These are phyloP conservation scores for Acronicta alni DNA, from an alignment of 2,888 invertebrate genomes.

Conservation along the genomic window DNA sequence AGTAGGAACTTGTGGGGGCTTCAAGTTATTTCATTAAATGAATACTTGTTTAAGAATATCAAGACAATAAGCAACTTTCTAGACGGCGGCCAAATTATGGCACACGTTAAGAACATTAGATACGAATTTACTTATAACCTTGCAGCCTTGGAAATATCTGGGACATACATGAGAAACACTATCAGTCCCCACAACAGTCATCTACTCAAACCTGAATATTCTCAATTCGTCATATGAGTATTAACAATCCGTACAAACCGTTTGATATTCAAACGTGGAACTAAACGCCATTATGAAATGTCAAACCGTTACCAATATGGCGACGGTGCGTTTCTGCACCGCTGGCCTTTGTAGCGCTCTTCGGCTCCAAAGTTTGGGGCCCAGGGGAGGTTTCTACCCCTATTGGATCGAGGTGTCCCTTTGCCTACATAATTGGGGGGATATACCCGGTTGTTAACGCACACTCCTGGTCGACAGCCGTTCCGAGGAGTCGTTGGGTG, in stretches of 20 bases:
- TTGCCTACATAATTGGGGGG: conserved; percentile 72
- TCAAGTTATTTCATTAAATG: neutral
- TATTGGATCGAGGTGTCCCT: conserved; percentile 64
- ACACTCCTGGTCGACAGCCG: conserved; percentile 79
- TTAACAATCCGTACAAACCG: conserved; percentile 38
- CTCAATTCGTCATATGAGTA: conserved; percentile 6
- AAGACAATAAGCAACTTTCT: neutral
- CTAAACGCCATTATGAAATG: conserved; percentile 36
- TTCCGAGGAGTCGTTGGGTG: conserved; percentile 78
- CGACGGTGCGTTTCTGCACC: conserved; percentile 77
- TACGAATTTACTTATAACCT: neutral
- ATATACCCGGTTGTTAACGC: conserved; percentile 71
- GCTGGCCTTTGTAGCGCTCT: conserved; percentile 80
- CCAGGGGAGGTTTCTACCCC: conserved; percentile 82
- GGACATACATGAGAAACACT: conserved; percentile 7
- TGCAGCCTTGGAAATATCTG: neutral
- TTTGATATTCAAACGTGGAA: conserved; percentile 53
- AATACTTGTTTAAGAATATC: neutral
- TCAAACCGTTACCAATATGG: conserved; percentile 78
- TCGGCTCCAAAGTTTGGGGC: conserved; percentile 75
- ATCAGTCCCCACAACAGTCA: conserved; percentile 4
- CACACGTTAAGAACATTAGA: neutral
- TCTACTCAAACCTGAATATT: neutral
- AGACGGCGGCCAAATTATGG: neutral
- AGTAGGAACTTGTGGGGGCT: conserved; percentile 26